Evolutionary conservation across 2,113 vertebrate species (phyloP), one percentile per base, ranked within the genome.

Genomic region (Phyllostomus hastatus): DNA sequence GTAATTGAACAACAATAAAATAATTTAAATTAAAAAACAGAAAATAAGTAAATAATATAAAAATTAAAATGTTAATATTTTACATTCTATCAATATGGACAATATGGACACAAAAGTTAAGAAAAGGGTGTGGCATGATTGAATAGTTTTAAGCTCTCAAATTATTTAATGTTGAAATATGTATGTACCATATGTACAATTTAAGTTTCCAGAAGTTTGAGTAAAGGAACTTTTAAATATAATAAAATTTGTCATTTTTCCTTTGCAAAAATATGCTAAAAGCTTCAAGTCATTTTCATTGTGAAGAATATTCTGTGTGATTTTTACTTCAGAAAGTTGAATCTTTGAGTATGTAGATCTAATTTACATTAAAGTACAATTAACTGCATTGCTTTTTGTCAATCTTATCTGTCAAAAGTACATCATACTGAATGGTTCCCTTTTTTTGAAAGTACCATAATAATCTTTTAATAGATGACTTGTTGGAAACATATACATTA

Each of bases 381-480:
- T 88, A 95, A 4, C 69, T 95, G 46, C 50, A 84, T 70, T 94
- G 87, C 64, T 90, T 90, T 86, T 92, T 96, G 38, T 70, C 93
- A 93, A 67, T 10, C 48, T 85, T 80, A 54, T 26, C 95, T 96
- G 79, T 94, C 92, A 97, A 85, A 93, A 75, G 61, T 85, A 38
- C 80, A 91, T 92, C 33, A 89, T 4, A 79, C 1, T 85, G 54
- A 91, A n/a, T 52, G 80, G 67, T 46, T 17, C 33, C 50, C 92
- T 95, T 91, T 59, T 52, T 59, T 24, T 24, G 8, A 84, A 97
- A 96, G 95, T 95, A 85, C 92, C 83, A 61, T 96, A 95, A 97
- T 96, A 96, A 96, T 86, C 84, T 96, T 97, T 97, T 97, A 97
- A 96, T 96, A 97, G 95, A 96, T 57, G 94, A 83, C 95, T 96